These are phyloP conservation scores for Acrocephalus scirpaceus DNA, from an alignment of 2,797 vertebrate genomes.

Conservation along the genomic window DNA sequence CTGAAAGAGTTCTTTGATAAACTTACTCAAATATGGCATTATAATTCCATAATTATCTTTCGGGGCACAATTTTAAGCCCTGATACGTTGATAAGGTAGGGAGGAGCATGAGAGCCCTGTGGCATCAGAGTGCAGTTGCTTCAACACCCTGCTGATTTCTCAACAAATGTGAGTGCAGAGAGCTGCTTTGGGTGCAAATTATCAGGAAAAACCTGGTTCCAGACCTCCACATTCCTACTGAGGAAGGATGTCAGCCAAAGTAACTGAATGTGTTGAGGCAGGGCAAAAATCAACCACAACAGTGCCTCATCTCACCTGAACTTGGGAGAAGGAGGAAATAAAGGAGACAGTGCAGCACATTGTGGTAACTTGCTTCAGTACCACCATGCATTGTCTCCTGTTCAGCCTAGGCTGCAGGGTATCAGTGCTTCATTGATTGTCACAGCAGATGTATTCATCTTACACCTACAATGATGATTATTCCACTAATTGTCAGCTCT, in stretches of 20 bases:
- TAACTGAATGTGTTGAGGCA: neutral
- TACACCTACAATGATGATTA: neutral
- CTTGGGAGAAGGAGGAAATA: neutral
- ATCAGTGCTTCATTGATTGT: neutral
- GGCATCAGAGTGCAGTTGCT: neutral
- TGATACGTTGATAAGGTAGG: neutral
- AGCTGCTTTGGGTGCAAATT: neutral
- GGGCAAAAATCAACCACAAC: neutral
- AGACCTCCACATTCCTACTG: neutral
- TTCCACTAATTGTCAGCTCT: slow-evolving; percentile 27
- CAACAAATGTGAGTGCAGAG: neutral
- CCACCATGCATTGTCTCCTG: neutral
- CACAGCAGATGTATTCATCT: neutral
- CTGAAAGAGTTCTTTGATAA: neutral
- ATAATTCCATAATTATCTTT: neutral
- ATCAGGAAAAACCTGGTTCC: neutral
- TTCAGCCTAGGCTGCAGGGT: neutral
- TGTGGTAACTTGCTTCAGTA: neutral
- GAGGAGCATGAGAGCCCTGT: neutral
- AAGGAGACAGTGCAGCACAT: neutral
- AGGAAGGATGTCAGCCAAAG: neutral
- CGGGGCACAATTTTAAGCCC: neutral
- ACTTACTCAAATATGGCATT: neutral
- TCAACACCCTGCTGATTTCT: neutral
- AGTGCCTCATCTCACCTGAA: neutral